Evolutionary conservation across 2,113 vertebrate species (phyloP), one percentile per base, ranked within the genome.

Genomic region (Eulacestoma nigropectus): DNA sequence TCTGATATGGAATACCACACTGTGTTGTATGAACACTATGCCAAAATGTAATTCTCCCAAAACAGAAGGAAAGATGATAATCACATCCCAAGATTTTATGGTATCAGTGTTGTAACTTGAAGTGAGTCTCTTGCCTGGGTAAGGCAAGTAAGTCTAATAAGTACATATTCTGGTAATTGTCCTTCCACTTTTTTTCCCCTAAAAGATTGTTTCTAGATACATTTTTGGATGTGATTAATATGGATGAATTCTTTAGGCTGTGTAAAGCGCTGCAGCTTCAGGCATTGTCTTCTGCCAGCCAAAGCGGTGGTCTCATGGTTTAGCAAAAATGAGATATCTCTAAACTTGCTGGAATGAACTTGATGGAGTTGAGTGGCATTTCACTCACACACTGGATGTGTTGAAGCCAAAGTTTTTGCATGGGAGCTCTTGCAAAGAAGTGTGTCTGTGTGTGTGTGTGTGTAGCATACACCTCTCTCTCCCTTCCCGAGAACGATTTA

Each of bases 21-120:
- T 55, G 13, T 81, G 10, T 82, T 89, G 37, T 37, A 69, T 69
- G 57, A 64, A 41, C 47, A 11, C 26, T 84, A 33, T 75, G 78
- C 84, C 84, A 83, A 56, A 79, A 94, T 82, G 33, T 76, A 60
- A 79, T 87, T 82, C 44, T 94, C 7, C 46, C 91, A 44, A 82
- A 94, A 91, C 46, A 79, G 65, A 74, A 78, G 21, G 44, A 75
- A 56, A 69, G 46, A 72, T 87, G 42, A 44, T 57, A 67, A 94
- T 93, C 49, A 8, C 74, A 84, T 65, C 63, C 62, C 41, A 90
- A 80, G 59, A 78, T 76, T 27, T 50, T 72, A n/a, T 57, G 26
- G 44, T 87, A 55, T 63, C 68, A 63, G 26, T 55, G 77, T 87
- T 82, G 56, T 7, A 81, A 84, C 65, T 74, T 84, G 41, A 41